Evolutionary conservation across 1,140 invertebrate genomes (phyloP), one percentile per base, ranked within the genome.

Genomic region (Drosophila rufa): DNA sequence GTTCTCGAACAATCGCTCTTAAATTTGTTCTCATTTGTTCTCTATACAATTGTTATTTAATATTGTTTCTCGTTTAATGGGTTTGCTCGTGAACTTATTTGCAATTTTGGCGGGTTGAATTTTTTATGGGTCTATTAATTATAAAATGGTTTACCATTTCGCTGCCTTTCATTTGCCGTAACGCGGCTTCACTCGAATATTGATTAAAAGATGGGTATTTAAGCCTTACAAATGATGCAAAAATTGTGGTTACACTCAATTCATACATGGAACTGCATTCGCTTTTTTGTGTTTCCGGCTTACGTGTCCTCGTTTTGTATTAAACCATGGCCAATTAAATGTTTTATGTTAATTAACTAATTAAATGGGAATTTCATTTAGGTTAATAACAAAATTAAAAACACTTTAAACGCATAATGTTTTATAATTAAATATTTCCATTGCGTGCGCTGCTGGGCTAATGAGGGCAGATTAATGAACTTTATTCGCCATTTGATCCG

Each of bases 71-170:
- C 46, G 38, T 64, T 75, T 36, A 71, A 73, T 83, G 56, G 25
- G 33, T 65, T 84, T 80, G 45, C 62, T 46, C 65, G 64, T 77
- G 71, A 87, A 83, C 76, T 89, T 83, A 78, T 77, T 58, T 71
- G 62, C 64, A 74, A 80, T 62, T 79, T 80, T 90, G 85, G 85
- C 84, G 85, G 84, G 84, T 79, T 90, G 75, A 84, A 80, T 66
- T 83, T 90, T 75, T 59, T 74, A 76, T 79, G 66, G 55, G 76
- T 84, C 65, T 89, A 75, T 83, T 89, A 75, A 80, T 75, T 80
- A 75, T 74, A 70, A 22, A 75, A 70, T 74, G 70, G 38, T 66
- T 60, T 73, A 73, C 45, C 45, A 71, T 73, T 45, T 56, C 15
- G 42, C 33, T 15, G 30, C 33, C 15, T 30, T 47, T 47, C 42